Evolutionary conservation across 2,797 vertebrate species (phyloP).

Genomic region (Gymnoscopelus braueri): DNA sequence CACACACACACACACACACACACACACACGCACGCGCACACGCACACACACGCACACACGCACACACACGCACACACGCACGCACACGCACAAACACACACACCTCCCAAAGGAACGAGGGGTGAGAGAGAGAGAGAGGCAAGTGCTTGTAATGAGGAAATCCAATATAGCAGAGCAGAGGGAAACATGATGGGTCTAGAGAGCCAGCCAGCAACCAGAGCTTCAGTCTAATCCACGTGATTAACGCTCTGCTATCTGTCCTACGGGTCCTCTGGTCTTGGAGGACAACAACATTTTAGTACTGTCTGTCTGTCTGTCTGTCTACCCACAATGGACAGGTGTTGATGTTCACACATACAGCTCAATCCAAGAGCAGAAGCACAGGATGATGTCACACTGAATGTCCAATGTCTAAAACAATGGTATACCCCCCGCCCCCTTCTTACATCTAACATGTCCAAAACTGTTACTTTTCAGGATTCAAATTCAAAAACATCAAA

Average conservation of each 20-base stretch:
- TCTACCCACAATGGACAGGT: no score
- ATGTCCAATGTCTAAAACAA: neutral
- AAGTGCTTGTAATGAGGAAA: conserved; percentile 72
- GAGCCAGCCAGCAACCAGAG: conserved; percentile 22
- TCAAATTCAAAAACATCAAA: no score
- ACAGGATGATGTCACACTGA: no score
- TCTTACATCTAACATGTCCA: no score
- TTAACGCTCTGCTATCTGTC: conserved; percentile 40
- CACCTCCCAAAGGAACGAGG: conserved; percentile 57
- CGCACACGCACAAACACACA: conserved; percentile 25
- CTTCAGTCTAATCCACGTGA: conserved; percentile 45
- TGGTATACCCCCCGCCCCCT: neutral
- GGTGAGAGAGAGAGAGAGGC: conserved; percentile 48
- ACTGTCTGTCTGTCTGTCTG: no score
- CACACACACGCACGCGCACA: conserved; percentile 15
- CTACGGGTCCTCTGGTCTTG: neutral
- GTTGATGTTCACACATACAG: no score
- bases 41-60: conserved; percentile 25
- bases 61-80: conserved; percentile 27
- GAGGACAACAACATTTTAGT: no score
- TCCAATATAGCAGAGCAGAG: conserved; percentile 36
- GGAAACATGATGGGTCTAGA: conserved; percentile 19
- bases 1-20: conserved; percentile 12
- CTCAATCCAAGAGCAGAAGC: no score
- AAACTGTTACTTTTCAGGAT: no score